These are phyloP conservation scores for Laupala kohalensis DNA, from an alignment of 1,140 invertebrate species.

Conservation along the genomic window DNA sequence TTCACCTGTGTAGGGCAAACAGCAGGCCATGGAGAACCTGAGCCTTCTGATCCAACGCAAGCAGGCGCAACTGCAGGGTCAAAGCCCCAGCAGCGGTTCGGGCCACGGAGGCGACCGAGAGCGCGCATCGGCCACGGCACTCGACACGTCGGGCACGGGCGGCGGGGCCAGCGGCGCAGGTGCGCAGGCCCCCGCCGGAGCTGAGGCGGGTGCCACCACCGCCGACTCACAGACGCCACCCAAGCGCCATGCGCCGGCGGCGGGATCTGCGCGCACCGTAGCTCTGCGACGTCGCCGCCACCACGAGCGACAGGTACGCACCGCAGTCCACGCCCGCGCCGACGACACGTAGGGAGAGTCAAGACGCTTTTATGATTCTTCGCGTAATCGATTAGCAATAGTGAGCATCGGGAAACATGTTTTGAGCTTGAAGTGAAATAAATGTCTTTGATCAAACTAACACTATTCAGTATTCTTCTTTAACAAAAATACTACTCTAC, in stretches of 20 bases:
- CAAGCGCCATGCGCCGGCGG: too few species aligned
- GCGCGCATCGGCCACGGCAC: background rate
- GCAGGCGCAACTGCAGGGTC: background rate
- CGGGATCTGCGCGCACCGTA: background rate
- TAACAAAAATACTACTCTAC: too few species aligned
- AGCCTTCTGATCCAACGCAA: constrained; percentile 17
- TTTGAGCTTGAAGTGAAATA: too few species aligned
- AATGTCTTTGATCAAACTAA: too few species aligned
- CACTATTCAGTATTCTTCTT: too few species aligned
- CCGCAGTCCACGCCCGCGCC: too few species aligned
- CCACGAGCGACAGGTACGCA: background rate
- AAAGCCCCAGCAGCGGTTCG: background rate
- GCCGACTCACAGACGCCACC: background rate
- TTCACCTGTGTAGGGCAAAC: constrained; percentile 25
- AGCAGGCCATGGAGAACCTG: constrained; percentile 23
- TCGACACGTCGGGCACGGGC: background rate
- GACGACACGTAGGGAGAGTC: too few species aligned
- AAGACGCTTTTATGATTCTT: too few species aligned
- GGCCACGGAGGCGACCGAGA: background rate
- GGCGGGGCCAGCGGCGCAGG: background rate
- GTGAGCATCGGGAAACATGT: too few species aligned
- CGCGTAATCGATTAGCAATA: too few species aligned
- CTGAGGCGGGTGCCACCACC: background rate
- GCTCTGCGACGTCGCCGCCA: background rate
- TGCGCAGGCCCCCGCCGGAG: background rate